phyloP scores from a whole-genome alignment of 2,797 vertebrate species.

The Anas flavirostris region DNA sequence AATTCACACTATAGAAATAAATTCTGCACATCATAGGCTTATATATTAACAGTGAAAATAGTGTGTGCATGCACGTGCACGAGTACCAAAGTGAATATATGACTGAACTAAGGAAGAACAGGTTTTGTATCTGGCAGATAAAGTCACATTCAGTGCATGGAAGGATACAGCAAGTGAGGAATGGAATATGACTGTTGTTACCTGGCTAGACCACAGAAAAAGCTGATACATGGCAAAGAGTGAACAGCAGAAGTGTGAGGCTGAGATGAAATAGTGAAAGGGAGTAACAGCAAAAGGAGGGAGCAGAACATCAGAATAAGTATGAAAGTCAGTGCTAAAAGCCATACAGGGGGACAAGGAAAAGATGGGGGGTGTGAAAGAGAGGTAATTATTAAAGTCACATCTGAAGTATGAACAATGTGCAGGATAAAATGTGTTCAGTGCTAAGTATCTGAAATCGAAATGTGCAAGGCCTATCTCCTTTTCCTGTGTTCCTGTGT shows the following conservation, averaged over 20 bases:
- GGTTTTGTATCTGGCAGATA: neutral
- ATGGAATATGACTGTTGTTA: neutral
- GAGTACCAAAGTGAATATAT: neutral
- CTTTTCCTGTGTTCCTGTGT: neutral
- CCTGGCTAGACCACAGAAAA: neutral
- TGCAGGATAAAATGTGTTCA: too few species aligned
- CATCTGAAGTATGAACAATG: neutral
- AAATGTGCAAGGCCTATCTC: neutral
- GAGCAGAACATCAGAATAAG: neutral
- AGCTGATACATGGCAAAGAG: fast-evolving
- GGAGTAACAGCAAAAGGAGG: neutral
- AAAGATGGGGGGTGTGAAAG: neutral
- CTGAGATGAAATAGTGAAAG: neutral
- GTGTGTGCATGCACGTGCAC: fast-evolving
- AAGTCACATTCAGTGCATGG: neutral
- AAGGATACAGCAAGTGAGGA: neutral
- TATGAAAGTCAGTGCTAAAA: neutral
- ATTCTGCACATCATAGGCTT: neutral
- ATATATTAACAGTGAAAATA: neutral
- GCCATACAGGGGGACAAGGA: neutral
- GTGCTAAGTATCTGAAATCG: neutral
- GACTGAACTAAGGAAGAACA: neutral
- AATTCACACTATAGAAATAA: neutral
- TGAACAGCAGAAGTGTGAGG: neutral
- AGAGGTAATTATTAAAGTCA: neutral